Base-by-base conservation (phyloP, 2,113 vertebrate species). In the Typhlomys cinereus region DNA sequence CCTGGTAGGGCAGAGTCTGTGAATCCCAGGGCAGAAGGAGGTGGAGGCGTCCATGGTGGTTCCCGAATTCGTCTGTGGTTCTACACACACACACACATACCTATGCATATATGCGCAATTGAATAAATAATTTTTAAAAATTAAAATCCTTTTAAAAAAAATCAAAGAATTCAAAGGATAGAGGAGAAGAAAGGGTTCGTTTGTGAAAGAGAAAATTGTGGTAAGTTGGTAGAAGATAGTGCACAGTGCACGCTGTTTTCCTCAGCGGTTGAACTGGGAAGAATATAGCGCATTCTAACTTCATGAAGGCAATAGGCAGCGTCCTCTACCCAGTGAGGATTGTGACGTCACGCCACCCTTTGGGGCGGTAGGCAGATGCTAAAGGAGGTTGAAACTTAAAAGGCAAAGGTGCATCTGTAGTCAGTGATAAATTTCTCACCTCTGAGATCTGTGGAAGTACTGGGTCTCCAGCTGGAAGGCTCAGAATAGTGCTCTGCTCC, bases 331-430 rank as follows among this genome's bases (percentile, higher is more conserved):
- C 34, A 36, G 48, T 17, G n/a, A 70, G 10, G 48, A 73, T 31
- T 52, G 2, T 83, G 59, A 92, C 85, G 50, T 85, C 75, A 48
- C 27, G 7, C 67, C 21, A 81, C 2, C 73, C 41, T 82, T 41
- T 31, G 44, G 27, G 86, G 34, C 71, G 69, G 54, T 62, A 74
- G 34, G 27, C 88, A 23, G 59, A 23, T 78, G 36, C 54, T 88
- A 54, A 76, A 94, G 31, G 50, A 76, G 13, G 48, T 64, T 27
- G 76, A 73, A 85, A 94, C 39, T 59, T 34, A 85, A 44, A 85
- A 78, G 71, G 36, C 67, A 85, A 67, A 93, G n/a, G 12, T 70
- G 4, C 7, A 11, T 79, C 34, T 82, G 73, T 44, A n/a, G 25
- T 91, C 20, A 59, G 21, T 84, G 29, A 9, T 74, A 39, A 74